These are phyloP conservation scores for Zeugodacus cucurbitae DNA, from an alignment of 1,140 invertebrate genomes.

Conservation along the genomic window DNA sequence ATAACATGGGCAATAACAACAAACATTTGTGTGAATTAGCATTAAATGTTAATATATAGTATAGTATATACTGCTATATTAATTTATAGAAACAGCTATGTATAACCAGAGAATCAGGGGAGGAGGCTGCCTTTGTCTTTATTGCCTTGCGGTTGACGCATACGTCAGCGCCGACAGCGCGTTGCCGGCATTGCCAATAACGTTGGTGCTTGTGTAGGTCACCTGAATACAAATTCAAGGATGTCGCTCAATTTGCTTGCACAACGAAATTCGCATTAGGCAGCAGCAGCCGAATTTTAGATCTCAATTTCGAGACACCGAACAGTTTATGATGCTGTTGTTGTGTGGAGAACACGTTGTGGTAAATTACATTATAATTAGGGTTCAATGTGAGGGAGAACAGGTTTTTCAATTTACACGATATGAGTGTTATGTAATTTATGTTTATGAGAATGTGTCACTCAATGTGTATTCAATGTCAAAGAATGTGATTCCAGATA, in stretches of 20 bases:
- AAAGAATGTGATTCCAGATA: no score
- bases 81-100: neutral
- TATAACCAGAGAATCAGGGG: neutral
- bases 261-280: neutral
- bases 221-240: constrained; percentile 24
- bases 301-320: neutral
- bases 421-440: no score
- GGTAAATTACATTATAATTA: neutral
- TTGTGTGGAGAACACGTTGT: neutral
- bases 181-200: neutral
- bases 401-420: no score
- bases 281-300: neutral
- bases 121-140: neutral
- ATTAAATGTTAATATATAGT: neutral
- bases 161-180: no score
- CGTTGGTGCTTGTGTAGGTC: neutral
- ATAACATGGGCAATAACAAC: neutral
- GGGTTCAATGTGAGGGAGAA: no score
- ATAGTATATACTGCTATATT: neutral
- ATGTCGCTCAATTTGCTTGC: constrained; percentile 1
- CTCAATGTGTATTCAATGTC: no score
- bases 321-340: neutral
- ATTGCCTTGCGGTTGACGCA: neutral
- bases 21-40: neutral
- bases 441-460: no score